phyloP scores from a whole-genome alignment of 2,888 invertebrate species.

The Chirona hameri region DNA sequence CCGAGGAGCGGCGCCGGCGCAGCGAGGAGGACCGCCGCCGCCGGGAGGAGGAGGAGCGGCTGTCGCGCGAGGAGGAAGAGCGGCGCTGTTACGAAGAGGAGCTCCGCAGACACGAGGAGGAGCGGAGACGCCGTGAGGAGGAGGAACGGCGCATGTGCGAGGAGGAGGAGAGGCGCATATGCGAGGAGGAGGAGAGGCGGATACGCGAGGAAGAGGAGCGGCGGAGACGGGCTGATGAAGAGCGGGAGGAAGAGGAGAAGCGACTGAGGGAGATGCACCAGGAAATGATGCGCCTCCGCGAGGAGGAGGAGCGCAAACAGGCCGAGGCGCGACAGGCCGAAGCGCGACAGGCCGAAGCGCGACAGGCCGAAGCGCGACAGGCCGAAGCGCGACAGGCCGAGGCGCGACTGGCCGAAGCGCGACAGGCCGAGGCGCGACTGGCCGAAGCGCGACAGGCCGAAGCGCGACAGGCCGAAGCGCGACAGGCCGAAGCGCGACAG shows the following conservation, averaged over 20 bases:
- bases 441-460: neutral
- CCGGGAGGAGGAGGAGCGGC: slow-evolving; percentile 13
- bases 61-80: neutral
- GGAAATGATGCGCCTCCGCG: neutral
- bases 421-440: neutral
- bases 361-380: too few species aligned
- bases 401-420: neutral
- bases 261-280: neutral
- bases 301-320: neutral
- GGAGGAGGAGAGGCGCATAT: neutral
- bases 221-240: neutral
- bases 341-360: neutral
- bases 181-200: neutral
- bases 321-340: neutral
- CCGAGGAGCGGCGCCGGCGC: neutral
- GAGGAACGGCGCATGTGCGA: neutral
- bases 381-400: too few species aligned
- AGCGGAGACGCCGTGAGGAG: neutral
- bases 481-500: neutral
- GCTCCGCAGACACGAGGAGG: neutral
- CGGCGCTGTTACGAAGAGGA: neutral
- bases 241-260: neutral
- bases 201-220: neutral
- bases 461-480: too few species aligned
- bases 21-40: neutral